Evolutionary conservation across 2,113 vertebrate genomes (phyloP).

Genomic region (Brachypodius melanocephalos): DNA sequence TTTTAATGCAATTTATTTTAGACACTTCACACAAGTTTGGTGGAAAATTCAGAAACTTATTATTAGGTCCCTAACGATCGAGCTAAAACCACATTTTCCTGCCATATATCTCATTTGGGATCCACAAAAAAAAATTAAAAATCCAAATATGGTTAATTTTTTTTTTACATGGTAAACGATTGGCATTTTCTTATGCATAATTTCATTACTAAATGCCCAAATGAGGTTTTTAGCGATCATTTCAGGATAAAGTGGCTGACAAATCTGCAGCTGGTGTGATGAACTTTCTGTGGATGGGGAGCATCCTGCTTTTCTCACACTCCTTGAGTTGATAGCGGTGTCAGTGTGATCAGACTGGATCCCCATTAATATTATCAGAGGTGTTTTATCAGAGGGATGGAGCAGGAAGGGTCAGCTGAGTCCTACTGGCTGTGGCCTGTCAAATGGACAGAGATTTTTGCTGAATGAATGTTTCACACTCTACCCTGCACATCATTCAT

Average conservation of each 20-base stretch:
- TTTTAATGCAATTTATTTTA: background rate
- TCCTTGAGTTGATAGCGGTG: background rate
- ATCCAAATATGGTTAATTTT: background rate
- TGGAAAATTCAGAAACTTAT: background rate
- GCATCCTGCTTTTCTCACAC: background rate
- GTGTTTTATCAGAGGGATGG: background rate
- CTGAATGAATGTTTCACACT: background rate
- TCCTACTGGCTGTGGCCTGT: background rate
- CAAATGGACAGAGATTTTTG: background rate
- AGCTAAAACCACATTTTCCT: background rate
- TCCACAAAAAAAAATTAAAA: background rate
- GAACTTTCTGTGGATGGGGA: background rate
- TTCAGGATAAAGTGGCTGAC: background rate
- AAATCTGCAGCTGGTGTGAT: background rate
- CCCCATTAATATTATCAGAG: background rate
- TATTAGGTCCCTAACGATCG: background rate
- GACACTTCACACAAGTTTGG: background rate
- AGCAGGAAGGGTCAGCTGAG: background rate
- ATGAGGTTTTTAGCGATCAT: background rate
- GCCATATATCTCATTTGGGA: background rate
- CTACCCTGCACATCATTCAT: background rate
- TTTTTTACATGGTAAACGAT: background rate
- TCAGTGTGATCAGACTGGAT: background rate
- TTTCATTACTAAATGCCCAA: background rate
- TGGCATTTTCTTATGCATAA: background rate